Base-by-base conservation (phyloP, 1,140 invertebrate genomes). In the Myzus persicae region DNA sequence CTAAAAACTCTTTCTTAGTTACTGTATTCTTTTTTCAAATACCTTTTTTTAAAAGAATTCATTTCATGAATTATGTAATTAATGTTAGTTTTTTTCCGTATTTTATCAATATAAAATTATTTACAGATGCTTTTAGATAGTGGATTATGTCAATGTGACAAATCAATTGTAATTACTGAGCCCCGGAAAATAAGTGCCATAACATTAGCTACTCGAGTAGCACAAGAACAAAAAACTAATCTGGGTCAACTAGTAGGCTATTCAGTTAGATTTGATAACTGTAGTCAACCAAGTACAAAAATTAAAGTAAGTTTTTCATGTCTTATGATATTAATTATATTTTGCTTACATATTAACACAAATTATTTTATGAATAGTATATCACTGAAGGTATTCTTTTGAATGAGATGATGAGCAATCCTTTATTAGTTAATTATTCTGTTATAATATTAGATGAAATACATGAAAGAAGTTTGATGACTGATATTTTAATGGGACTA, bases 371-470 rank as follows among this genome's bases (percentile, higher is more conserved):
- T 93, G 89, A 94, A 54, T 95, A 98, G 97, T 99, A 98, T 94
- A 97, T 99, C 96, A 99, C 99, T 0, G 99, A 99, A 96, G 99
- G 99, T 7, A 98, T 99, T 94, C 95, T 99, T 22, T 96, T 99
- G 14, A 95, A 98, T 76, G 99, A 99, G 96, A 98, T 99, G 96
- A 98, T 99, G 96, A 96, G 96, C 5, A 99, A 99, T 96, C 99
- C 99, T 0, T 95, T 99, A 31, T 96, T 99, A 2, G 97, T 97
- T 94, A 97, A 97, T 94, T 99, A 99, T 95, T 97, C 97, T 76
- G 97, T 98, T 6, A 97, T 99, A 24, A 98, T 99, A 94, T 95
- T 99, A 26, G 99, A 99, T 95, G 99, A 99, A 96, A 98, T 98
- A 0, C 99, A 99, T 94, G 99, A 99, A 95, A 96, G 99, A 93